A percentile compares a stretch with the other conserved stretches of the same genome.
phyloP scores from a whole-genome alignment of 2,113 vertebrate species.

The Xenus cinereus region DNA sequence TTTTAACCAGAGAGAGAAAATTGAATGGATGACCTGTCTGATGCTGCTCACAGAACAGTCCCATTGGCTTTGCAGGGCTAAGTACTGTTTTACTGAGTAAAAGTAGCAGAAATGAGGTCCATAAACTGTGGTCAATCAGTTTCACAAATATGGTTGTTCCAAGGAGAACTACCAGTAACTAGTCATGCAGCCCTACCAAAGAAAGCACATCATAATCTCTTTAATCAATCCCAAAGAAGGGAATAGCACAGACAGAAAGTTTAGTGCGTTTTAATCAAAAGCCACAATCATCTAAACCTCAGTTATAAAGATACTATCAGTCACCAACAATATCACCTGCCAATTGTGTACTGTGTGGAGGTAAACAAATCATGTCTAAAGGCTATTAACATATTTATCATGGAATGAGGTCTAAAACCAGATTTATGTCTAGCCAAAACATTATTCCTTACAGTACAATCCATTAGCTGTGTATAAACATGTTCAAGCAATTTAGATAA shows the following conservation, averaged over 20 bases:
- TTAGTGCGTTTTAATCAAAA: neutral
- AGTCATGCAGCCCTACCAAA: neutral
- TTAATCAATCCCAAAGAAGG: neutral
- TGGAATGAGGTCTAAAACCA: neutral
- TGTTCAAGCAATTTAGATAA: constrained; percentile 66
- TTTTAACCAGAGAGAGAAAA: neutral
- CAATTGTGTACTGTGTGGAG: neutral
- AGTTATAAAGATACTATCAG: neutral
- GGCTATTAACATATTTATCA: constrained; percentile 43
- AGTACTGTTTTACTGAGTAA: neutral
- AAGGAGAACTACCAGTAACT: neutral
- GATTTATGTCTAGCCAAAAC: constrained; percentile 51
- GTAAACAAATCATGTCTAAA: constrained; percentile 41
- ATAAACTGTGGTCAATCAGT: neutral
- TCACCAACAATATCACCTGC: neutral
- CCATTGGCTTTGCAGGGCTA: neutral
- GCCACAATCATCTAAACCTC: neutral
- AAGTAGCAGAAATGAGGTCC: neutral
- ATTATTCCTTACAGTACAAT: constrained; percentile 53
- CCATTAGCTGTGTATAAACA: constrained; percentile 68
- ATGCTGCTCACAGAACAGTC: neutral
- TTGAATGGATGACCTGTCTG: neutral
- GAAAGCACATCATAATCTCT: neutral
- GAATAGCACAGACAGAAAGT: neutral
- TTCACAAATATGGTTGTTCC: neutral